These are phyloP conservation scores for Panurus biarmicus DNA, from an alignment of 2,113 vertebrate species.

Conservation along the genomic window DNA sequence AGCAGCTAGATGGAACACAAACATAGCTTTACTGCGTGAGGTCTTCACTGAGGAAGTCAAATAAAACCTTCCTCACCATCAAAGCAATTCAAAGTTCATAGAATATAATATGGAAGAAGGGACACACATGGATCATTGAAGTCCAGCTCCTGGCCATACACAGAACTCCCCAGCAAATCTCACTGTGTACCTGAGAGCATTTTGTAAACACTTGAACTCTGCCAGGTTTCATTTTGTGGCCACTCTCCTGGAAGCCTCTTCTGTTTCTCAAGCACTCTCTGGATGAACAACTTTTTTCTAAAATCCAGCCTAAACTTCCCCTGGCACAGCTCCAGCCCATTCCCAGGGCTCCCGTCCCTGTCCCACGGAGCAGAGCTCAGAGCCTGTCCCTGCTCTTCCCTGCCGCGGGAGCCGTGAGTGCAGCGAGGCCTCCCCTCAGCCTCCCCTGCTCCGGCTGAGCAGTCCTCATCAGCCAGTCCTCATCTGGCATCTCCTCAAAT, in stretches of 20 bases:
- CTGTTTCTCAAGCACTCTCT: neutral
- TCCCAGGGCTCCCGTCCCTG: accelerated
- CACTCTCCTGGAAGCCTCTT: neutral
- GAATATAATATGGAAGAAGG: neutral
- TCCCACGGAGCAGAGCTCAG: neutral
- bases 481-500: neutral
- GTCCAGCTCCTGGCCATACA: neutral
- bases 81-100: neutral
- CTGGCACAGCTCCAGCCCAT: accelerated
- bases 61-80: neutral
- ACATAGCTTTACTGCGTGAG: neutral
- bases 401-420: accelerated
- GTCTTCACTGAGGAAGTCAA: neutral
- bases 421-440: neutral
- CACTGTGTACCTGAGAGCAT: neutral
- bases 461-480: neutral
- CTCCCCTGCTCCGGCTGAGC: accelerated
- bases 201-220: neutral
- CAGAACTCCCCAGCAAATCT: neutral
- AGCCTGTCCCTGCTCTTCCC: neutral
- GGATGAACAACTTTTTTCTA: neutral
- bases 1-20: neutral
- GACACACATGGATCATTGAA: neutral
- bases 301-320: neutral
- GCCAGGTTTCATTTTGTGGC: too few species aligned